Evolutionary conservation across 2,113 vertebrate genomes (phyloP), one percentile per base, ranked within the genome.

Genomic region (Trachemys scripta): DNA sequence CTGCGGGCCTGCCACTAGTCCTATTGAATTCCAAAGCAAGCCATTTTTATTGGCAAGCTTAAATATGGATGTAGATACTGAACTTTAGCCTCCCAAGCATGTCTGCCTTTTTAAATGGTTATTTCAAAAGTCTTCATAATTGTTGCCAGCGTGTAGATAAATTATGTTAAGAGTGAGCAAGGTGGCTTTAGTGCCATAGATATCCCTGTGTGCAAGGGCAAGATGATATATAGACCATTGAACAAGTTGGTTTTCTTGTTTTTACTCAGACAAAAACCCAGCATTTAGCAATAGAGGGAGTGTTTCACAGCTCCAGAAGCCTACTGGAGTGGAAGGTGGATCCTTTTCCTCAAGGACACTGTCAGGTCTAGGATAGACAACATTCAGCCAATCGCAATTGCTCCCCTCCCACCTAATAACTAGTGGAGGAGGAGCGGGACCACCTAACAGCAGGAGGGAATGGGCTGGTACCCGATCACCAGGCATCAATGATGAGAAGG

Each of bases 61-160:
- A 25, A 0, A 0, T 25, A 1, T 1, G 1, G 31, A 11, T 85
- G 86, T 49, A 35, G 59, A 10, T 53, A 22, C 56, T 84, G 42
- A 51, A 82, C 84, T 1, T 0, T 29, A 35, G 75, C 50, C 14
- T 72, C 80, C 88, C 45, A n/a, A 54, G 27, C 88, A 82, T 78
- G 22, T 79, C 75, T 90, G 56, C 83, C 53, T 92, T 87, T 65
- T 75, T 27, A n/a, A 62, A 83, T 62, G 17, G 12, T 13, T 16
- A 78, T 24, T 20, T 59, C 16, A 4, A 8, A 25, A 27, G 27
- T 25, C 19, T 87, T 85, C 57, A 75, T 25, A 93, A 17, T 6
- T 47, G 45, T 38, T 45, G 38, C 10, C 35, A 85, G 81, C 31
- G 14, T 4, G 45, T 42, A 38, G 65, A 85, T 57, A 85, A 79